Evolutionary conservation across 1,140 invertebrate genomes (phyloP).

Genomic region (Phthorimaea operculella): DNA sequence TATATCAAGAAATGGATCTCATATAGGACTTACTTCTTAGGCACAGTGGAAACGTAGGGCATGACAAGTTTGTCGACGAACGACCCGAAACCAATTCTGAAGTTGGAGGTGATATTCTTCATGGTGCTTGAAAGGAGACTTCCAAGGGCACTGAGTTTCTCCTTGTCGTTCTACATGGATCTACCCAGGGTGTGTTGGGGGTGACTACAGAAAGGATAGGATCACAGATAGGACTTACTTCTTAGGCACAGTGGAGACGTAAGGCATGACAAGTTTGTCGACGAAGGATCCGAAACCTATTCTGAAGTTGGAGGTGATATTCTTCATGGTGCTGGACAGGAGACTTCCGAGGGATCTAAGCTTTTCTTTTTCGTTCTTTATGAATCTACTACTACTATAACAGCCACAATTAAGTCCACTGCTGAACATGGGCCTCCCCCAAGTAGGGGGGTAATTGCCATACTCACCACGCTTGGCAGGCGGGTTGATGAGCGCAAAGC

Average conservation of each 20-base stretch:
- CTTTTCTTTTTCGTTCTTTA: slow-evolving; percentile 93
- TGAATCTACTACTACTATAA: slow-evolving; percentile 96
- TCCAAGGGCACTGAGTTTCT: slow-evolving; percentile 87
- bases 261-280: slow-evolving; percentile 98
- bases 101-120: slow-evolving; percentile 92
- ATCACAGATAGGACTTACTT: no score
- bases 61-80: slow-evolving; percentile 99
- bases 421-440: no score
- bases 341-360: slow-evolving; percentile 84
- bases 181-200: no score
- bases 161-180: slow-evolving; percentile 92
- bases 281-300: slow-evolving; percentile 99
- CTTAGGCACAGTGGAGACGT: slow-evolving; percentile 83
- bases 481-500: no score
- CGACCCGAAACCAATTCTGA: slow-evolving; percentile 96
- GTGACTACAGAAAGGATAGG: neutral
- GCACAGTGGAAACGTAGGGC: slow-evolving; percentile 91
- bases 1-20: neutral
- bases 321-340: slow-evolving; percentile 84
- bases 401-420: no score
- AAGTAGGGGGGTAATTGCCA: no score
- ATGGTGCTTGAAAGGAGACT: slow-evolving; percentile 82
- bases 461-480: no score
- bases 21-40: slow-evolving; percentile 81
- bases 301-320: slow-evolving; percentile 93